A percentile compares a stretch with the other conserved stretches of the same genome.
Evolutionary conservation across 2,113 vertebrate species (phyloP).

Genomic region (Sylvietta virens): DNA sequence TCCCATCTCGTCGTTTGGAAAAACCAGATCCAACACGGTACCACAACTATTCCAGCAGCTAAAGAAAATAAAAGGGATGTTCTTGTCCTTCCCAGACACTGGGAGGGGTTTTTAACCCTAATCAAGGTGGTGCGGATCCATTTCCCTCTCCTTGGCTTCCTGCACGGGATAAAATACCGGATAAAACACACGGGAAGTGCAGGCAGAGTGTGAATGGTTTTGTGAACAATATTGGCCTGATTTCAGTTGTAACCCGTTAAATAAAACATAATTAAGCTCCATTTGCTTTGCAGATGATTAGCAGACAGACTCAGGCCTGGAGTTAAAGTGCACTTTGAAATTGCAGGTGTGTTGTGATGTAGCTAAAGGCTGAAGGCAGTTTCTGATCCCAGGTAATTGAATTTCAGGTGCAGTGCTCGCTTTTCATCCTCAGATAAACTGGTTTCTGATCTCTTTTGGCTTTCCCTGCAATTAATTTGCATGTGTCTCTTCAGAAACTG

Average conservation of each 20-base stretch:
- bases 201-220: neutral
- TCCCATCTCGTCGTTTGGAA: too few species aligned
- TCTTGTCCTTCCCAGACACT: neutral
- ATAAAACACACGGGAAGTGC: neutral
- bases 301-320: neutral
- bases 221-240: neutral
- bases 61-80: neutral
- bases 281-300: conserved; percentile 10
- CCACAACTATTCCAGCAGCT: neutral
- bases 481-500: neutral
- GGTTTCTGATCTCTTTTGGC: neutral
- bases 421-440: neutral
- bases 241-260: neutral
- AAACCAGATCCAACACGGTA: too few species aligned
- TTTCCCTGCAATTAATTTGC: neutral
- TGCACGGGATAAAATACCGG: too few species aligned
- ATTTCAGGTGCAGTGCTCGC: neutral
- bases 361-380: neutral
- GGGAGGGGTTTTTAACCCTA: neutral
- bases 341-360: neutral
- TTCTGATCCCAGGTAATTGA: neutral
- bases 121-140: neutral
- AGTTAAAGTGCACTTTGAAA: neutral
- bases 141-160: neutral
- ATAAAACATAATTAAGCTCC: neutral